Conservation (phyloP, 2,113 vertebrate genomes). For the Sylvia atricapilla region DNA sequence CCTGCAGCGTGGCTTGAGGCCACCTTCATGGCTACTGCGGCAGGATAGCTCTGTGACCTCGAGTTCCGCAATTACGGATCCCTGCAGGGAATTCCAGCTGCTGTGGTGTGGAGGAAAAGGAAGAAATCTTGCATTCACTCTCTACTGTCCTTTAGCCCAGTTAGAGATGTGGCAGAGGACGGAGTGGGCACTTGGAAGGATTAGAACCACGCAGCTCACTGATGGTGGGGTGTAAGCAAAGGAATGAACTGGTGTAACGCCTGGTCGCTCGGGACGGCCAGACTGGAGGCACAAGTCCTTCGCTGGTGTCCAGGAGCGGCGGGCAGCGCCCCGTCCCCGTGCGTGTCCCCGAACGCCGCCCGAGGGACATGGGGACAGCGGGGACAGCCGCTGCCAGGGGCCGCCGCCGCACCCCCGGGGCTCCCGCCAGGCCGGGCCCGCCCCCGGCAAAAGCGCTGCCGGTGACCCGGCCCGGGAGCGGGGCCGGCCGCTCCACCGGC, state of each 20-base stretch:
- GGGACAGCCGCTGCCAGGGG: not conserved
- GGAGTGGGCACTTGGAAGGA: not conserved
- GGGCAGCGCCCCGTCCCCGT: not conserved
- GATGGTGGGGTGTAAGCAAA: fast-evolving
- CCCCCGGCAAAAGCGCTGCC: not conserved
- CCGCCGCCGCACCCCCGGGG: not conserved
- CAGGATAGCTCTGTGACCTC: not conserved
- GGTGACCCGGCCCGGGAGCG: not conserved
- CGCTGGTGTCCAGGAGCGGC: not conserved
- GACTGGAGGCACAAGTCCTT: not conserved
- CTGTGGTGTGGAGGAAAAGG: fast-evolving
- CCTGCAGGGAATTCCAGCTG: not conserved
- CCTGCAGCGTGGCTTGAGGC: fast-evolving
- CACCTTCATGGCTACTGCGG: fast-evolving
- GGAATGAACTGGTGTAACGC: fast-evolving
- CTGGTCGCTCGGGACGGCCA: not conserved
- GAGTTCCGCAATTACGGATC: no score
- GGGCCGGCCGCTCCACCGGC: not conserved
- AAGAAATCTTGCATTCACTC: not conserved
- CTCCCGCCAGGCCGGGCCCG: not conserved
- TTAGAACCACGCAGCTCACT: not conserved
- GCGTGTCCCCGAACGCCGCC: not conserved
- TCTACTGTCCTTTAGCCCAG: fast-evolving
- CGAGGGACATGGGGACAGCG: not conserved
- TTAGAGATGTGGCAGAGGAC: not conserved